Base-by-base conservation (phyloP, 2,888 invertebrate genomes). In the Mimas tiliae region DNA sequence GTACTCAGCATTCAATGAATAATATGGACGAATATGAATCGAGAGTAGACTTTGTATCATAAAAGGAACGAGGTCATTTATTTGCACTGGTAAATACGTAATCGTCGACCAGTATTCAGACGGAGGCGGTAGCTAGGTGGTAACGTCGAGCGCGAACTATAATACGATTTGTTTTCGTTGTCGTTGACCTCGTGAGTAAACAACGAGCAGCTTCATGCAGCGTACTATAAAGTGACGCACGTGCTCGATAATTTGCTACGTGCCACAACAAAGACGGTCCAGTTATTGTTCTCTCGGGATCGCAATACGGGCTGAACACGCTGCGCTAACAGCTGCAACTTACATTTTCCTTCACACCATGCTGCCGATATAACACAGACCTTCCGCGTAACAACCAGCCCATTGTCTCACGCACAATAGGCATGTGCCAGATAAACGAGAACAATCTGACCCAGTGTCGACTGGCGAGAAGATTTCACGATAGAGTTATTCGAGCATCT, bases 281-380 rank as follows among this genome's bases (percentile, higher is more conserved):
- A 78, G 73, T 82, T 83, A 88, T 88, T 91, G 87, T 90, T 87
- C 83, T 84, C 81, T 72, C 74, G 72, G 73, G 74, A 77, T 71
- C 70, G 69, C 69, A 70, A 45, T 33, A 8, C 52, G 33, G n/a
- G 48, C 12, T 38, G 45, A 45, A 45, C 64, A 77, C 75, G 72
- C 67, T 76, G 74, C 69, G 75, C 72, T 78, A 80, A 79, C 83
- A 82, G 80, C 79, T 84, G 82, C 76, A 74, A 77, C 81, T 73
- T 74, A 81, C 82, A 84, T 82, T 81, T 81, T 77, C 75, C 74
- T 77, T 72, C 72, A 73, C 70, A 19, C 3, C 8, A 14, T 12
- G 6, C 33, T 12, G 19, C 42, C 70, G 72, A 79, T 75, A 76
- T 73, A 70, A 70, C 73, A 70, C 76, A 69, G 75, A 78, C 80